Evolutionary conservation across 2,888 invertebrate genomes (phyloP), one percentile per base, ranked within the genome.

Genomic region (Lottia gigantea): DNA sequence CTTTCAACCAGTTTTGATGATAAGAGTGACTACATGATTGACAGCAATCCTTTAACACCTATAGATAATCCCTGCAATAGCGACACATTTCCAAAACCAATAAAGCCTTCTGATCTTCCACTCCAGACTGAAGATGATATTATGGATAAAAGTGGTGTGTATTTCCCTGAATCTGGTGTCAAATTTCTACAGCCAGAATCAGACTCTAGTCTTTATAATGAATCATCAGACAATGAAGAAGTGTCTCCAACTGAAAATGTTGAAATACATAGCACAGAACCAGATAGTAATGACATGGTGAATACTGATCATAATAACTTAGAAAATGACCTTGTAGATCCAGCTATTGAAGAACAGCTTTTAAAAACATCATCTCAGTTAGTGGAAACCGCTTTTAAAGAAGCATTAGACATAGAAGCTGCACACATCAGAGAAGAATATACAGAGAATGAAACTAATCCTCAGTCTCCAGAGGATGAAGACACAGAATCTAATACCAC

Each of bases 331-430:
- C 31, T 25, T 25, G 64, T 45, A 64, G 55, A 55, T 55, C 55
- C 55, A 23, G 55, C 8, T 12, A 12, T 55, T 12, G 23, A 55
- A 23, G 55, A 55, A 55, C 19, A 55, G 23, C 19, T 55, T 23
- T 55, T 55, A 15, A 55, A 55, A 55, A 55, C 55, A 23, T 55
- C 55, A 14, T 23, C 12, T 23, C 19, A 19, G 23, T 55, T 55
- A 55, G 55, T 55, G 11, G 55, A 55, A 55, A 55, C 19, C 11
- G 55, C 55, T 23, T 55, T 55, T 23, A 55, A 23, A 23, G 55
- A 55, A 55, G 55, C 55, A 55, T 23, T 55, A 23, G 55, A 55
- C 14, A 64, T 64, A 64, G 45, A 64, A 64, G n/a, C 23, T 25
- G 45, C 64, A 64, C 64, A 31, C 15, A 45, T 64, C 12, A 11